Conservation (phyloP, 2,888 invertebrate genomes). For the Ophraella communa region DNA sequence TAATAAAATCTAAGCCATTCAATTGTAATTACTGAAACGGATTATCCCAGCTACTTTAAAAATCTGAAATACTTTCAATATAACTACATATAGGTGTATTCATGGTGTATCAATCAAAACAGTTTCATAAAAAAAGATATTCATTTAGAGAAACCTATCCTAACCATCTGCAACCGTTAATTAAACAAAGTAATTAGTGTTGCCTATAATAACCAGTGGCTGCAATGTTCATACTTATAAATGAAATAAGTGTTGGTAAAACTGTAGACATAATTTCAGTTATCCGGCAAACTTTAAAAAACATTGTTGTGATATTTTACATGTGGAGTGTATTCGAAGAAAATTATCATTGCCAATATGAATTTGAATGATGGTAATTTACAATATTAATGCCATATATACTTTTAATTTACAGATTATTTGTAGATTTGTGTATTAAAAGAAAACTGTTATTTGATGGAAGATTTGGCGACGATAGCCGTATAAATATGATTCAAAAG, state of each 20-base stretch:
- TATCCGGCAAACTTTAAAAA: not conserved
- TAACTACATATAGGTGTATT: no score
- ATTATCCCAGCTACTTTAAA: no score
- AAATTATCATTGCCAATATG: not conserved
- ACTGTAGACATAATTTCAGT: no score
- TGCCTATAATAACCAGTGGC: not conserved
- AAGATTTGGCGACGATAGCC: constrained; percentile 92
- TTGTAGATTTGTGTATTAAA: constrained; percentile 90
- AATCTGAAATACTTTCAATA: no score
- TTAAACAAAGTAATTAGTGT: not conserved
- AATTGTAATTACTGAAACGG: no score
- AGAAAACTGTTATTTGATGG: constrained; percentile 91
- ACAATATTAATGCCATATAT: not conserved
- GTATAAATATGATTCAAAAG: constrained; percentile 83
- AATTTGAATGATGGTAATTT: not conserved
- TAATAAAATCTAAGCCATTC: no score
- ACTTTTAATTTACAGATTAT: not conserved
- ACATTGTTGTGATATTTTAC: not conserved
- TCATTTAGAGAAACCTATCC: no score
- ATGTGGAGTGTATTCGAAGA: not conserved
- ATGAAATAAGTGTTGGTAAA: no score
- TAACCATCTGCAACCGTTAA: no score
- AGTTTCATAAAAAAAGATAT: no score
- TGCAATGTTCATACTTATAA: no score
- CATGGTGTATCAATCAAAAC: no score